These are phyloP conservation scores for Malurus elegans DNA, from an alignment of 2,113 vertebrate species.

Conservation along the genomic window DNA sequence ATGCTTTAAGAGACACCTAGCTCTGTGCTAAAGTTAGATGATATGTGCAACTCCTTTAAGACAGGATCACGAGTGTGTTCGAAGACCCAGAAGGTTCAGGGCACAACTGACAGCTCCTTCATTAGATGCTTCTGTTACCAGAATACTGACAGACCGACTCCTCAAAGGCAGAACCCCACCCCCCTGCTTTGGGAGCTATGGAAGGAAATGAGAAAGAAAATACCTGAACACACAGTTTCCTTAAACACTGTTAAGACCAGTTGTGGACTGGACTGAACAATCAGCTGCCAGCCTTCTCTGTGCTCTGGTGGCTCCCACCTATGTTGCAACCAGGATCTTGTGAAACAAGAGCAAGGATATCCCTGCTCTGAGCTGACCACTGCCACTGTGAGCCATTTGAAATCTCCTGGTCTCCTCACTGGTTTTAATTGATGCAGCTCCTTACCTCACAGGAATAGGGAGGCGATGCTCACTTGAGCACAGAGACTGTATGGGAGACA, in stretches of 20 bases:
- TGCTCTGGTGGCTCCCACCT: background rate
- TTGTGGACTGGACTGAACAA: background rate
- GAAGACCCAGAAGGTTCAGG: background rate
- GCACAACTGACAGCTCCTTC: background rate
- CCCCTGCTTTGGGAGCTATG: background rate
- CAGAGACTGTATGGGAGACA: background rate
- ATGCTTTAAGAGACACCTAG: background rate
- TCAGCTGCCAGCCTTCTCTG: background rate
- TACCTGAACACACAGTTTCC: background rate
- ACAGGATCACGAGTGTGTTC: background rate
- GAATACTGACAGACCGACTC: background rate
- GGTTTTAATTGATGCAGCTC: background rate
- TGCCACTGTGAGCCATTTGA: background rate
- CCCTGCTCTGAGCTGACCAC: fast-evolving
- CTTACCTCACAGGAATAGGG: background rate
- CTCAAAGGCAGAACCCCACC: background rate
- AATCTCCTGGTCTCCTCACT: background rate
- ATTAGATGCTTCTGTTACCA: background rate
- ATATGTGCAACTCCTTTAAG: background rate
- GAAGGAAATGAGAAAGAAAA: background rate
- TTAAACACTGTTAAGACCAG: background rate
- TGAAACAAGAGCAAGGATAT: background rate
- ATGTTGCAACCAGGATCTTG: background rate
- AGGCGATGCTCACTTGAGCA: background rate
- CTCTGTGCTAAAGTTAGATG: background rate